These are phyloP conservation scores for Cygnus buccinator DNA, from an alignment of 2,113 vertebrate genomes.

Conservation along the genomic window DNA sequence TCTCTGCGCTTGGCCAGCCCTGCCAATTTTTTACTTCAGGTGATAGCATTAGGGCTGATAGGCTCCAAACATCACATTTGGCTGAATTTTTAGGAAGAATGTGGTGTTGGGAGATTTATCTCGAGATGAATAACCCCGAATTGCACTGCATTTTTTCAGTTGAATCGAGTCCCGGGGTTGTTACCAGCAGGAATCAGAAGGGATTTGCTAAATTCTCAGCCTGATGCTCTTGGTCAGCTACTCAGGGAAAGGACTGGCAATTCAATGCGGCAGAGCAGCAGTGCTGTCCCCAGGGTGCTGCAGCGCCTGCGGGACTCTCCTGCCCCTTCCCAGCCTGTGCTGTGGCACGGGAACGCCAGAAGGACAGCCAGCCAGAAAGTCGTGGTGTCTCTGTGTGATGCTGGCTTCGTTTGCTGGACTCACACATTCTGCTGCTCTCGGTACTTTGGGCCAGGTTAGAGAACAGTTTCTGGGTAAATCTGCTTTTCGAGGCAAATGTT, in stretches of 20 bases:
- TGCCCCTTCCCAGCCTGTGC: too few relatives aligned
- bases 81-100: not conserved
- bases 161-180: not conserved
- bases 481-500: not conserved
- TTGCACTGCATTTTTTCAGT: not conserved
- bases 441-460: not conserved
- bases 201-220: not conserved
- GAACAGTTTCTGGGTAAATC: not conserved
- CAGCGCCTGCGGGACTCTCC: not conserved
- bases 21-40: not conserved
- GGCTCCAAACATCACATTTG: not conserved
- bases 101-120: not conserved
- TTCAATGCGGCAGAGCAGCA: not conserved
- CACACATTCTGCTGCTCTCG: fast-evolving
- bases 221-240: not conserved
- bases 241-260: not conserved
- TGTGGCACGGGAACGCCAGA: not conserved
- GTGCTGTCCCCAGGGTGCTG: too few relatives aligned
- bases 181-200: not conserved
- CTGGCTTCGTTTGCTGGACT: too few relatives aligned
- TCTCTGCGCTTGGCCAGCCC: not conserved
- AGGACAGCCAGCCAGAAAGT: not conserved
- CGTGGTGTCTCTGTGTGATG: too few relatives aligned
- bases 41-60: not conserved
- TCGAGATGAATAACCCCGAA: not conserved